Percentiles rank a stretch among this genome's conserved stretches.
Evolutionary conservation across 2,113 vertebrate species (phyloP).

Genomic region (Chascanopsetta lugubris): DNA sequence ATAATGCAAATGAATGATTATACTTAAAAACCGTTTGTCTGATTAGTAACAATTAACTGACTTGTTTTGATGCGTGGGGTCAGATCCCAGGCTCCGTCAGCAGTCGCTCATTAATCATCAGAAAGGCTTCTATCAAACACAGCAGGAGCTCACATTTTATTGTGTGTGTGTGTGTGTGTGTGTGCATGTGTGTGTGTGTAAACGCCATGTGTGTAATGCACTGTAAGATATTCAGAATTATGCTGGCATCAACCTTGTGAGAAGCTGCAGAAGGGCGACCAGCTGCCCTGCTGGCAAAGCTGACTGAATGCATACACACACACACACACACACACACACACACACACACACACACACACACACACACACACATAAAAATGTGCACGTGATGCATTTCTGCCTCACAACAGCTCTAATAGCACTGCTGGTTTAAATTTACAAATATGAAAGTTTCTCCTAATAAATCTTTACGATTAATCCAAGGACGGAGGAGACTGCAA

Average conservation of each 20-base stretch:
- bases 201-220: neutral
- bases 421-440: no score
- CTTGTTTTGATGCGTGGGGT: neutral
- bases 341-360: no score
- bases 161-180: neutral
- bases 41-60: no score
- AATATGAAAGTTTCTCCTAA: neutral
- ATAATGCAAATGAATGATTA: no score
- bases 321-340: no score
- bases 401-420: no score
- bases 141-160: conserved; percentile 26
- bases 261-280: conserved; percentile 32
- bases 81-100: neutral
- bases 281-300: conserved; percentile 28
- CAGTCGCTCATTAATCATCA: conserved; percentile 26
- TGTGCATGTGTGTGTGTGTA: conserved; percentile 26
- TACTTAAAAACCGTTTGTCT: no score
- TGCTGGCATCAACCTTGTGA: conserved; percentile 30
- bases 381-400: no score
- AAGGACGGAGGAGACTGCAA: neutral
- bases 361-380: no score
- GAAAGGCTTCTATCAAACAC: conserved; percentile 31
- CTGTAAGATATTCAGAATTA: conserved; percentile 35
- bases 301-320: neutral
- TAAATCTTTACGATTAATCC: neutral